Evolutionary conservation across 2,113 vertebrate species (phyloP).

Genomic region (Datnioides undecimradiatus): DNA sequence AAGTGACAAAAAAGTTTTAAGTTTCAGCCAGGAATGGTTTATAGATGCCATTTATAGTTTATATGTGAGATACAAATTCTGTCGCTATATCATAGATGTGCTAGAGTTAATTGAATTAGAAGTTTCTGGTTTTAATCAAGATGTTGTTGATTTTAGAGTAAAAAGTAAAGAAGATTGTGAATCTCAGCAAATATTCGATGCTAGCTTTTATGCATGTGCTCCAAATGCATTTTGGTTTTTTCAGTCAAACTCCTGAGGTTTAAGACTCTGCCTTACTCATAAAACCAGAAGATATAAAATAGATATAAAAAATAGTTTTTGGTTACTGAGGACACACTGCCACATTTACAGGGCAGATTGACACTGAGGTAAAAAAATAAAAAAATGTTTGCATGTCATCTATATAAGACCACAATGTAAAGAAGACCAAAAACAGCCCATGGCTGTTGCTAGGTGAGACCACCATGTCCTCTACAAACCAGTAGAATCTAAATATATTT

Average conservation of each 20-base stretch:
- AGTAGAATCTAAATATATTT: conserved; percentile 51
- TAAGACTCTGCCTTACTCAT: not conserved
- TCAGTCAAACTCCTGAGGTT: not conserved
- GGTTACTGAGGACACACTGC: not conserved
- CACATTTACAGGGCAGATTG: conserved; percentile 1
- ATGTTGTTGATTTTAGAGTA: no score
- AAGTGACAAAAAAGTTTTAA: no score
- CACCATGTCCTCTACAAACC: conserved; percentile 32
- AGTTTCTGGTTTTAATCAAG: no score
- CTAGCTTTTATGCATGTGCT: not conserved
- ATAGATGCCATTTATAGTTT: not conserved
- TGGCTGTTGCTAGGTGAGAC: conserved; percentile 35
- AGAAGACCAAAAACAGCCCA: not conserved
- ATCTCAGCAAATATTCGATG: not conserved
- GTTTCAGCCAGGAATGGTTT: not conserved
- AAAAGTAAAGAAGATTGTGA: not conserved
- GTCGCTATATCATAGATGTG: not conserved
- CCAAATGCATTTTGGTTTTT: not conserved
- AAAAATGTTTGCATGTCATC: not conserved
- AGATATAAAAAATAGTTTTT: not conserved
- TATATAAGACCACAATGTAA: not conserved
- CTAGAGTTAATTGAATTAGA: no score
- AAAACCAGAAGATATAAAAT: not conserved
- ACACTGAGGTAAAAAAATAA: not conserved
- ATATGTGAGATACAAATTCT: not conserved